A percentile compares a stretch with the other conserved stretches of the same genome.
These are phyloP conservation scores for Pelochelys cantorii DNA, from an alignment of 2,797 vertebrate species.

Conservation along the genomic window DNA sequence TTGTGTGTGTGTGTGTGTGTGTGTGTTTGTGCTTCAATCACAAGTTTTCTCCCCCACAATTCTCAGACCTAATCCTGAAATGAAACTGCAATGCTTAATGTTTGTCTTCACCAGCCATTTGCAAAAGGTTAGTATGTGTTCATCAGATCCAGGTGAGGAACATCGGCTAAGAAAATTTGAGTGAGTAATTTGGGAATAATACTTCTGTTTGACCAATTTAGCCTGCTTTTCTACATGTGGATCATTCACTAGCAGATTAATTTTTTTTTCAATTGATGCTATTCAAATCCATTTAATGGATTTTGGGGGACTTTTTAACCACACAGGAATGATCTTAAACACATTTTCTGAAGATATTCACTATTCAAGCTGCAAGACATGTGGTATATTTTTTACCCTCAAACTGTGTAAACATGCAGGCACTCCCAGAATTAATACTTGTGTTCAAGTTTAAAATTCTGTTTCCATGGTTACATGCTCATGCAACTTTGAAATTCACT, in stretches of 20 bases:
- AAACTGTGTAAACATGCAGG: constrained; percentile 13
- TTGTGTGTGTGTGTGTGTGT: background rate
- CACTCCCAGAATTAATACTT: constrained; percentile 33
- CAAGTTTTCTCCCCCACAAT: background rate
- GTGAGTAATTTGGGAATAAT: background rate
- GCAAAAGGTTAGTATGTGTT: constrained; percentile 10
- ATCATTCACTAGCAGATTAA: constrained; percentile 7
- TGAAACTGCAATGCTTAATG: constrained; percentile 1
- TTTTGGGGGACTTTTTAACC: background rate
- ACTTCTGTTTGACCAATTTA: background rate
- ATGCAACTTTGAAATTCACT: constrained; percentile 37
- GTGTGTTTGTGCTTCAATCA: background rate
- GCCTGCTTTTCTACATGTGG: constrained; percentile 9
- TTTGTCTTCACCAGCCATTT: background rate
- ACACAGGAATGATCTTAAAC: constrained; percentile 7
- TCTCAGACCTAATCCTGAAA: background rate
- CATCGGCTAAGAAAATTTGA: background rate
- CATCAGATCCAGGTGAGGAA: constrained; percentile 8
- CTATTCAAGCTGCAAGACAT: background rate
- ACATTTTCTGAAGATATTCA: background rate
- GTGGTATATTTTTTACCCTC: background rate
- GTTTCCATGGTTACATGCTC: constrained; percentile 40
- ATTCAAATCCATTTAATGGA: constrained; percentile 4
- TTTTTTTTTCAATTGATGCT: background rate
- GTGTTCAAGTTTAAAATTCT: background rate